Evolutionary conservation across 2,113 vertebrate species (phyloP).

Genomic region (Sander lucioperca): DNA sequence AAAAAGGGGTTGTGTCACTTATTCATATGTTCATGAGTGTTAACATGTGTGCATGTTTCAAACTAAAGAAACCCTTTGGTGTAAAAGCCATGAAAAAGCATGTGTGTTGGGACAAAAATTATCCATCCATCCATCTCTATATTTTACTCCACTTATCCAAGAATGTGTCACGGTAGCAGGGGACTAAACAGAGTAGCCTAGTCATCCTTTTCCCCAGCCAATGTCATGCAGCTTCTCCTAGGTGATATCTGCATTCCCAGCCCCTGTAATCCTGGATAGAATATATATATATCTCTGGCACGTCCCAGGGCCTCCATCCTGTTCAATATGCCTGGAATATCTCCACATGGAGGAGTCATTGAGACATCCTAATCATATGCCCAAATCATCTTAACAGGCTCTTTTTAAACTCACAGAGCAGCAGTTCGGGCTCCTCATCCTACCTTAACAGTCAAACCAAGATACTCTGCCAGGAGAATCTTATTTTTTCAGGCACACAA

Average conservation of each 20-base stretch:
- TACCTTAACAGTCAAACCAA: not conserved
- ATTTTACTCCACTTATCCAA: conserved; percentile 2
- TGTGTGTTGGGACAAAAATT: not conserved
- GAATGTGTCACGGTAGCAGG: not conserved
- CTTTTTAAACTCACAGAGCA: conserved; percentile 9
- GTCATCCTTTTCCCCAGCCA: conserved; percentile 9
- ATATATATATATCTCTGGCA: conserved; percentile 18
- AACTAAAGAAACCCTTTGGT: not conserved
- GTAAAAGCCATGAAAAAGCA: not conserved
- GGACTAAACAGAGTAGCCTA: not conserved
- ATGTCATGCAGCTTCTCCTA: conserved; percentile 24
- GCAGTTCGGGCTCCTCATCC: conserved; percentile 7
- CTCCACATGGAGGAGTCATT: conserved; percentile 35
- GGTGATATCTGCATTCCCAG: conserved; percentile 30
- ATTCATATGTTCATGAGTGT: not conserved
- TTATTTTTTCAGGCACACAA: conserved; percentile 11
- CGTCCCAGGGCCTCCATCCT: conserved; percentile 12
- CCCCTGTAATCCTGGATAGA: conserved; percentile 34
- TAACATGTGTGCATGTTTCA: not conserved
- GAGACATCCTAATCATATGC: conserved; percentile 19
- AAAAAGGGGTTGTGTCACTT: not conserved
- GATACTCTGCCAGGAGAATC: not conserved
- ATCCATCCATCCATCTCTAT: not conserved
- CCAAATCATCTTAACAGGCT: conserved; percentile 29
- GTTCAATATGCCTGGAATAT: conserved; percentile 42